phyloP scores from a whole-genome alignment of 2,797 vertebrate genomes.

The Sorex maritimensis region DNA sequence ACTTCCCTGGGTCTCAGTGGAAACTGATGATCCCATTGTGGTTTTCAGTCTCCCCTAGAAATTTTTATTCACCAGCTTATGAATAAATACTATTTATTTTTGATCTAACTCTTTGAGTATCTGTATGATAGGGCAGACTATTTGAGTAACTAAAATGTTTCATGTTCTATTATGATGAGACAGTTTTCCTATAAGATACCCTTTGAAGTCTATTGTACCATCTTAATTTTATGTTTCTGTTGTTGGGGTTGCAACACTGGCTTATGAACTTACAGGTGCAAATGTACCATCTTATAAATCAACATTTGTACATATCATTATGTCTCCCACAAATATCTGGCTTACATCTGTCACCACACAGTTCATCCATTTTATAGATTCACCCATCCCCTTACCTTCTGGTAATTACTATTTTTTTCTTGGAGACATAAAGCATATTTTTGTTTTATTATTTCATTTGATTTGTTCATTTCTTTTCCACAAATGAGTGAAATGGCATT shows the following conservation, averaged over 20 bases:
- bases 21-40: constrained; percentile 16
- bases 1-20: neutral
- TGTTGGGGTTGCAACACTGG: neutral
- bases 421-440: neutral
- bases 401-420: neutral
- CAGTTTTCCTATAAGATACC: constrained; percentile 14
- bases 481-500: neutral
- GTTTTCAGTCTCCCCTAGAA: neutral
- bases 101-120: constrained; percentile 34
- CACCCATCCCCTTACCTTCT: neutral
- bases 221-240: constrained; percentile 8
- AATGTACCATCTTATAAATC: neutral
- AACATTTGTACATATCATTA: neutral
- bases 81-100: constrained; percentile 60
- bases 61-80: constrained; percentile 2
- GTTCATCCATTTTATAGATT: neutral
- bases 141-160: constrained; percentile 45
- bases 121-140: neutral
- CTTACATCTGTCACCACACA: neutral
- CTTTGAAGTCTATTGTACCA: constrained; percentile 8
- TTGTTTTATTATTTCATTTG: neutral
- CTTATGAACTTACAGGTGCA: neutral
- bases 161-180: neutral
- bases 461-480: neutral
- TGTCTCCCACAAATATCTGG: neutral